Conservation (phyloP, 2,113 vertebrate species). For the Paralichthys olivaceus region DNA sequence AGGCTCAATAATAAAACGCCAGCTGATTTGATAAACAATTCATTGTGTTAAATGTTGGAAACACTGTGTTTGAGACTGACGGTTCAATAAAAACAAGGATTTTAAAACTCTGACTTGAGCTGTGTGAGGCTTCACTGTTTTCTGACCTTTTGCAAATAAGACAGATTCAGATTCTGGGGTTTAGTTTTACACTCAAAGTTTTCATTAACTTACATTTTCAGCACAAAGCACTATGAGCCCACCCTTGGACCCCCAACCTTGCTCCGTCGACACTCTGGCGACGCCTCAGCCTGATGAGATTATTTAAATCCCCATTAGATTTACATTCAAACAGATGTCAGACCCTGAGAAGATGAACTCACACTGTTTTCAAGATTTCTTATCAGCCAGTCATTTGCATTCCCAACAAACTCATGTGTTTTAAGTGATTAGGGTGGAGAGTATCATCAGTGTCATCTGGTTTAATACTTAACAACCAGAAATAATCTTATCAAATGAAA, state of each 20-base stretch:
- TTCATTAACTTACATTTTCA: not conserved
- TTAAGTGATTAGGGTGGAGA: not conserved
- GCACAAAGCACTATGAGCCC: not conserved
- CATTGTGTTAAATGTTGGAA: too few species aligned
- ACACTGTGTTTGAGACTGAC: too few species aligned
- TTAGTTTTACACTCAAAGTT: too few species aligned
- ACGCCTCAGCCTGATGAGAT: constrained; percentile 44
- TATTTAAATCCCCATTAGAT: constrained; percentile 46
- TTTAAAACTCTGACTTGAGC: too few species aligned
- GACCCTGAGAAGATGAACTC: constrained; percentile 29
- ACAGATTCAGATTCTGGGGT: too few species aligned
- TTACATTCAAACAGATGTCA: constrained; percentile 57
- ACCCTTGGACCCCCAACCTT: not conserved
- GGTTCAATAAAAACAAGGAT: too few species aligned
- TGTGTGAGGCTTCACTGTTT: too few species aligned
- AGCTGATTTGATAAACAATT: too few species aligned
- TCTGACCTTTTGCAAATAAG: too few species aligned
- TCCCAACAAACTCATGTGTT: not conserved
- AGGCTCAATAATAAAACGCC: too few species aligned
- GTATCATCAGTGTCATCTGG: too few species aligned
- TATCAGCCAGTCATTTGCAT: constrained; percentile 18
- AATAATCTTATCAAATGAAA: not conserved
- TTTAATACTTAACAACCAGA: not conserved
- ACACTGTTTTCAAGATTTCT: constrained; percentile 34
- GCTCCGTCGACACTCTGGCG: not conserved